Conservation (phyloP, 1,140 invertebrate genomes). For the Antheraea mylitta region DNA sequence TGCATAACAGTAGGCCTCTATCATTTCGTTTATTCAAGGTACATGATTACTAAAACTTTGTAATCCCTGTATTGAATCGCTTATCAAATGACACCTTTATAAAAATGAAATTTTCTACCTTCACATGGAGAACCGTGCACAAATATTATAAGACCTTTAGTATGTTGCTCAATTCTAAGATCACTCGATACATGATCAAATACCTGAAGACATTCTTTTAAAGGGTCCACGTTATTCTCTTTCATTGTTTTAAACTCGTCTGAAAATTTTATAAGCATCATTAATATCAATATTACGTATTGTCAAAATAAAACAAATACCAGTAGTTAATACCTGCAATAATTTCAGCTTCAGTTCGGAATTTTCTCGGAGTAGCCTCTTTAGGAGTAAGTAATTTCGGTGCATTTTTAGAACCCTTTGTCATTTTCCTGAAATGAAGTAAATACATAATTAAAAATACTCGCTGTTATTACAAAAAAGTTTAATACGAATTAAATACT, state of each 20-base stretch:
- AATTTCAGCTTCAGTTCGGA: slow-evolving; percentile 60
- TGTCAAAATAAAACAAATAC: background rate
- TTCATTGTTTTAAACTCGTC: slow-evolving; percentile 57
- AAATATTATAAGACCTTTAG: slow-evolving; percentile 58
- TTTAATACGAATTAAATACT: too few species aligned
- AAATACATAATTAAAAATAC: slow-evolving; percentile 7
- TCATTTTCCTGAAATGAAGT: slow-evolving; percentile 37
- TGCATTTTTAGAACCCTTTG: slow-evolving; percentile 46
- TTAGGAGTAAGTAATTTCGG: slow-evolving; percentile 28
- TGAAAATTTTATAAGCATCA: slow-evolving; percentile 23
- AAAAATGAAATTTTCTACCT: slow-evolving; percentile 35
- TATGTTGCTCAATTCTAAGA: slow-evolving; percentile 29
- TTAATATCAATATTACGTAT: background rate
- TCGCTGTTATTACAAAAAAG: too few species aligned
- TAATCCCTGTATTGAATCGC: too few species aligned
- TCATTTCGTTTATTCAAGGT: too few species aligned
- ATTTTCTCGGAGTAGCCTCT: slow-evolving; percentile 36
- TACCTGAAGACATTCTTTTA: slow-evolving; percentile 50
- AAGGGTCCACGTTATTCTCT: slow-evolving; percentile 50
- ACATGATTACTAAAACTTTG: too few species aligned
- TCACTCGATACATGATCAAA: slow-evolving; percentile 29
- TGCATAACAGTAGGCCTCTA: too few species aligned
- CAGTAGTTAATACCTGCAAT: slow-evolving; percentile 40
- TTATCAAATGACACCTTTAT: too few species aligned
- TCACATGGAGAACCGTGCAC: slow-evolving; percentile 63